phyloP scores from a whole-genome alignment of 2,113 vertebrate species.

The Ibidorhyncha struthersii region DNA sequence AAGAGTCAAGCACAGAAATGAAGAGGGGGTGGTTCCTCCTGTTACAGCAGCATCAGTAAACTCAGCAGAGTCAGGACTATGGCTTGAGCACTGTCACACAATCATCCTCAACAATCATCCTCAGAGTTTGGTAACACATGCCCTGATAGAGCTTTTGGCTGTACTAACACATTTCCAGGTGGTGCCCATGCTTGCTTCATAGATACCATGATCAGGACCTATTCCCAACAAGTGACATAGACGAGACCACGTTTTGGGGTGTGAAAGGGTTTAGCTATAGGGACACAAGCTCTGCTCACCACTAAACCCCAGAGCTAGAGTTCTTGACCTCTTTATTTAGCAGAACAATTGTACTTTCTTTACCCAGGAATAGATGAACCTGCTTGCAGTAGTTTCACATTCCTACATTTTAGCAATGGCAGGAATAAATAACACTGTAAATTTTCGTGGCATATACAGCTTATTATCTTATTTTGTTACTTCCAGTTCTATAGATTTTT shows the following conservation, averaged over 20 bases:
- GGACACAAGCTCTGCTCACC: not conserved
- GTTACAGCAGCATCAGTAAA: not conserved
- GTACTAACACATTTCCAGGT: not conserved
- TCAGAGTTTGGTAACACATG: not conserved
- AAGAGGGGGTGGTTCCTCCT: not conserved
- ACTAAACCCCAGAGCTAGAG: not conserved
- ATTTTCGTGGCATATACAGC: not conserved
- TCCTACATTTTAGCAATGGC: not conserved
- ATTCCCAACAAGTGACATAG: not conserved
- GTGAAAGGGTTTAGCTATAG: not conserved
- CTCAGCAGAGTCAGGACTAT: not conserved
- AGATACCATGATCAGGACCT: not conserved
- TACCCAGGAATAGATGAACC: not conserved
- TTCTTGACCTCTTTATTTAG: not conserved
- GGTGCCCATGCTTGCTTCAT: not conserved
- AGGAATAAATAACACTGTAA: not conserved
- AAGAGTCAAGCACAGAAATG: not conserved
- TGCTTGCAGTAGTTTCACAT: not conserved
- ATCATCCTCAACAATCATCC: not conserved
- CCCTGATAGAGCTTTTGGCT: not conserved
- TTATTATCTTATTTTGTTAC: not conserved
- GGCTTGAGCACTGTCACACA: not conserved
- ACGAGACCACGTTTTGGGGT: rapidly evolving
- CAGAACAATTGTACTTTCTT: not conserved
- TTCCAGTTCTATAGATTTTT: not conserved